A percentile compares a stretch with the other conserved stretches of the same genome.
These are phyloP conservation scores for Brachyopa scutellaris DNA, from an alignment of 2,888 invertebrate species.

Conservation along the genomic window DNA sequence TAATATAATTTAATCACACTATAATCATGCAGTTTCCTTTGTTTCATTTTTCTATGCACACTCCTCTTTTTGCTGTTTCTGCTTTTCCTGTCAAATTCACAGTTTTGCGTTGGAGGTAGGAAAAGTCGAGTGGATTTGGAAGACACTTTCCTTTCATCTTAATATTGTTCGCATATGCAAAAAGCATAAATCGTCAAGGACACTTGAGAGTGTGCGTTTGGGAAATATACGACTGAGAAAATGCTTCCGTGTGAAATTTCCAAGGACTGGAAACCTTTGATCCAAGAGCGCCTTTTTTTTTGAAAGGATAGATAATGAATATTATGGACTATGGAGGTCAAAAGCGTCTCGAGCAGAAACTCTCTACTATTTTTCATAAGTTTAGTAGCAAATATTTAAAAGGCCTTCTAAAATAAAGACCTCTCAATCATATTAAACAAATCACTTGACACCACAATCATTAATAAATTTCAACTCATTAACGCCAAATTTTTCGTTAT, in stretches of 20 bases:
- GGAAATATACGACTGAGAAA: conserved; percentile 9
- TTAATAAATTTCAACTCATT: conserved; percentile 36
- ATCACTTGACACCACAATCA: conserved; percentile 25
- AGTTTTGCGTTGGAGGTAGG: conserved; percentile 41
- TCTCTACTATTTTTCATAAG: too few species aligned
- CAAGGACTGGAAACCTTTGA: conserved; percentile 43
- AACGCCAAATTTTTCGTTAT: conserved; percentile 27
- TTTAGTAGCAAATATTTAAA: too few species aligned
- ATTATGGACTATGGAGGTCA: too few species aligned
- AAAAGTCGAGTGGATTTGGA: conserved; percentile 48
- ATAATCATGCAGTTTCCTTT: conserved; percentile 49
- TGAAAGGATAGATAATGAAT: not conserved
- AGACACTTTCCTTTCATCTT: conserved; percentile 57
- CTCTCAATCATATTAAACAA: too few species aligned
- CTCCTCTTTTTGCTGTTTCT: not conserved
- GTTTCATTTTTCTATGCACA: not conserved
- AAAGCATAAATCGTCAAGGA: conserved; percentile 60
- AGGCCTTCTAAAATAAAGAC: too few species aligned
- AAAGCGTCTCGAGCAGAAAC: too few species aligned
- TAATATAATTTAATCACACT: conserved; percentile 53
- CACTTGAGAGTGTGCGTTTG: conserved; percentile 25
- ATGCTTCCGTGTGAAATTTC: conserved; percentile 55
- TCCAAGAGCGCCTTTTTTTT: not conserved
- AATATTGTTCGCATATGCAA: conserved; percentile 44
- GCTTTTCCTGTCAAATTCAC: conserved; percentile 45